Percentiles rank a stretch among this genome's conserved stretches.
Evolutionary conservation across 1,140 invertebrate genomes (phyloP).

Genomic region (Protaetia brevitarsis): DNA sequence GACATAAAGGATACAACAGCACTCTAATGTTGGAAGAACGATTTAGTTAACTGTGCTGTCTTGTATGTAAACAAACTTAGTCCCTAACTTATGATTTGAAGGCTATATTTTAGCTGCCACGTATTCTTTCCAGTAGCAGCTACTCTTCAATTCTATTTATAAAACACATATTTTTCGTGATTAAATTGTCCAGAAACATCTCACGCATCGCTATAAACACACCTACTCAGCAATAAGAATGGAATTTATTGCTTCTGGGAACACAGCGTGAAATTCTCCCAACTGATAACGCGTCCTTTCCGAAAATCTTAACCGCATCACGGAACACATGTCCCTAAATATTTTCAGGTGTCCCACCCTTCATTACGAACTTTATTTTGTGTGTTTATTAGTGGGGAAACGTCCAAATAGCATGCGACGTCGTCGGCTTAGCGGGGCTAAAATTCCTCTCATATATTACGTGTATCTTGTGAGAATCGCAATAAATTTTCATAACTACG

Average conservation of each 20-base stretch:
- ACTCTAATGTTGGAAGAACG: too few relatives aligned
- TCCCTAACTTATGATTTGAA: too few relatives aligned
- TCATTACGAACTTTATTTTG: neutral
- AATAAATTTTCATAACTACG: neutral
- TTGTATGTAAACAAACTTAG: too few relatives aligned
- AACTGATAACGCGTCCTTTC: neutral
- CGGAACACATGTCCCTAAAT: neutral
- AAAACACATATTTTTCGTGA: too few relatives aligned
- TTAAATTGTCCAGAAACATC: too few relatives aligned
- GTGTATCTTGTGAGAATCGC: conserved; percentile 1
- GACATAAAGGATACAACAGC: too few relatives aligned
- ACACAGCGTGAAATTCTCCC: neutral
- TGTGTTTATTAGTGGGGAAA: conserved; percentile 1
- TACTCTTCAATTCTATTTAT: too few relatives aligned
- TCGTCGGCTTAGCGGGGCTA: neutral
- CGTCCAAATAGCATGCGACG: neutral
- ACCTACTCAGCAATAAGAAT: too few relatives aligned
- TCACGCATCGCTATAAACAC: too few relatives aligned
- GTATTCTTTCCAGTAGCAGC: too few relatives aligned
- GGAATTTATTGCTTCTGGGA: neutral
- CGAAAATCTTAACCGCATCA: neutral
- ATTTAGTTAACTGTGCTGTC: too few relatives aligned
- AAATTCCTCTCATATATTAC: neutral
- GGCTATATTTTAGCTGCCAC: too few relatives aligned
- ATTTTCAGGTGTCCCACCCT: neutral